A percentile compares a stretch with the other conserved stretches of the same genome.
phyloP scores from a whole-genome alignment of 2,888 invertebrate genomes.

The Leistus spinibarbis region DNA sequence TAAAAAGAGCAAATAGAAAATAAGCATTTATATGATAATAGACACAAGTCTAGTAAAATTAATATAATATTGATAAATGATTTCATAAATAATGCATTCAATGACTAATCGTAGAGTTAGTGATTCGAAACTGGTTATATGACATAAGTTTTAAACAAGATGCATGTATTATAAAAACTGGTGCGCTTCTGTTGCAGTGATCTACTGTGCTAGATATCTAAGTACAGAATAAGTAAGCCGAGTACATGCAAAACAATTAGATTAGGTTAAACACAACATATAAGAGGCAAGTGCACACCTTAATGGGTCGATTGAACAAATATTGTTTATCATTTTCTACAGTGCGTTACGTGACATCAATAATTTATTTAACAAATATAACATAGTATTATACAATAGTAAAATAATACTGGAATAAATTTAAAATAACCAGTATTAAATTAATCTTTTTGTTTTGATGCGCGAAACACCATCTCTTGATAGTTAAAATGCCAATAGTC shows the following conservation, averaged over 20 bases:
- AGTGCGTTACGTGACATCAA: too few species aligned
- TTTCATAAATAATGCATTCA: background rate
- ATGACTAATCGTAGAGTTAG: background rate
- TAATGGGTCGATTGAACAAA: background rate
- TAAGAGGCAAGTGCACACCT: background rate
- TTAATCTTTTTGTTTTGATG: too few species aligned
- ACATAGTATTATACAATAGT: too few species aligned
- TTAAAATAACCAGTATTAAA: too few species aligned
- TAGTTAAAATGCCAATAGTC: too few species aligned
- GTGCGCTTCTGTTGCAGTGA: background rate
- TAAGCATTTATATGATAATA: background rate
- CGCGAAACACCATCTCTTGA: too few species aligned
- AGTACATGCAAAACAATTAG: conserved; percentile 22
- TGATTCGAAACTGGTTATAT: background rate
- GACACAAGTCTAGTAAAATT: background rate
- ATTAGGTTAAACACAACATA: conserved; percentile 7
- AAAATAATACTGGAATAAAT: too few species aligned
- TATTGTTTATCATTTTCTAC: too few species aligned
- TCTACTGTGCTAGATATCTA: conserved; percentile 26
- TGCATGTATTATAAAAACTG: background rate
- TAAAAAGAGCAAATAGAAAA: background rate
- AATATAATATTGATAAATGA: background rate
- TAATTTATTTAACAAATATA: too few species aligned
- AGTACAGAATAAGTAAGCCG: conserved; percentile 17
- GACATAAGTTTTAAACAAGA: background rate